Evolutionary conservation across 2,797 vertebrate species (phyloP).

Genomic region (Arrhamphus sclerolepis): DNA sequence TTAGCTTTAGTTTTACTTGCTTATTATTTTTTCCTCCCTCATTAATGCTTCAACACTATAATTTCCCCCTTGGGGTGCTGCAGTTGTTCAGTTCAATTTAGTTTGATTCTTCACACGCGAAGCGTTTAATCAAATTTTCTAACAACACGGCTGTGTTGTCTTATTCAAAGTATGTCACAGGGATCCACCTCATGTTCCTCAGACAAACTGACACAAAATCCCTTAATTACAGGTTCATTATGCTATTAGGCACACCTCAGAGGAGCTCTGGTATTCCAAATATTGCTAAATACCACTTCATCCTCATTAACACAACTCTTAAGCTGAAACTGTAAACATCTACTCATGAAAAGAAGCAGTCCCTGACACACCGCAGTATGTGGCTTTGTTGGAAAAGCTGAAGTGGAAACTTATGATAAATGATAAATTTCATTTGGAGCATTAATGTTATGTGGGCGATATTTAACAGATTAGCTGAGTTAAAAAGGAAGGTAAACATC

Average conservation of each 20-base stretch:
- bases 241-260: conserved; percentile 25
- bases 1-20: too few species aligned
- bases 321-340: conserved; percentile 26
- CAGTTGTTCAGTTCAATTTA: too few species aligned
- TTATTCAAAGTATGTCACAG: background rate
- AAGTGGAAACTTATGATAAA: background rate
- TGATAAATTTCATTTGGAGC: background rate
- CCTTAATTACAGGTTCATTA: conserved; percentile 39
- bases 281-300: conserved; percentile 31
- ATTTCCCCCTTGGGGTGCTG: too few species aligned
- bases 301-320: conserved; percentile 35
- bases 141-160: background rate
- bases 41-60: too few species aligned
- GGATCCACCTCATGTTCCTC: background rate
- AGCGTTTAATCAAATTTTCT: background rate
- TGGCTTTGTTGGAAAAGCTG: conserved; percentile 13
- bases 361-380: conserved; percentile 1
- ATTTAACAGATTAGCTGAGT: conserved; percentile 13
- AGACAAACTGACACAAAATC: conserved; percentile 24
- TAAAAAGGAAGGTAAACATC: conserved; percentile 6
- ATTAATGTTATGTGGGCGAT: conserved; percentile 10
- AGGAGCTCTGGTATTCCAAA: conserved; percentile 26
- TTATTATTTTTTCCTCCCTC: too few species aligned
- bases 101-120: too few species aligned
- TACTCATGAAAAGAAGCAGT: conserved; percentile 16